Evolutionary conservation across 2,113 vertebrate species (phyloP).

Genomic region (Cisticola juncidis): DNA sequence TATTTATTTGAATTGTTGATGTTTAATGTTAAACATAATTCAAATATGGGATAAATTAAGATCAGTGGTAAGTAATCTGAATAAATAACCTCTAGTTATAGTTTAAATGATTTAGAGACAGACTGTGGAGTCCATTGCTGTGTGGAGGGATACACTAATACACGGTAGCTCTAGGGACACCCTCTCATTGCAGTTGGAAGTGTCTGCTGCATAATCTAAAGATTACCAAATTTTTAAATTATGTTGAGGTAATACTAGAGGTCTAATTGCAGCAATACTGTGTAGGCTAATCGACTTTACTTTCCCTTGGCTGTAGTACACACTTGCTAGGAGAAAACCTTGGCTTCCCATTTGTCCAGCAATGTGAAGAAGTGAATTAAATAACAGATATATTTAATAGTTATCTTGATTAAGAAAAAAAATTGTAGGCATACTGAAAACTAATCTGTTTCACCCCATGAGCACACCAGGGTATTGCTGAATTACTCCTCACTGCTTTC

Average conservation of each 20-base stretch:
- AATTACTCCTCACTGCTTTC: not conserved
- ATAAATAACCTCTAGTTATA: constrained; percentile 8
- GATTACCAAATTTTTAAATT: not conserved
- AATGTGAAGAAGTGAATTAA: not conserved
- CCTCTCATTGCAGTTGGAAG: not conserved
- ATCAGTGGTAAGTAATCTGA: not conserved
- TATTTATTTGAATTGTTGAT: not conserved
- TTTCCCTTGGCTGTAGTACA: not conserved
- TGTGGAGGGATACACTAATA: not conserved
- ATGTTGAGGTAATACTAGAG: not conserved
- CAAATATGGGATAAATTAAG: not conserved
- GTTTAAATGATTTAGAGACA: not conserved
- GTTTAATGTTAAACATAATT: constrained; percentile 15
- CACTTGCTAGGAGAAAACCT: not conserved
- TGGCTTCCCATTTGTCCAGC: not conserved
- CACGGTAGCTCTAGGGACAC: not conserved
- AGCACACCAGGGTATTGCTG: not conserved
- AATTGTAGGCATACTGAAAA: not conserved
- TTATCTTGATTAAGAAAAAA: not conserved
- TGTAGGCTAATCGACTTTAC: not conserved
- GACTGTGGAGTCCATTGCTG: not conserved
- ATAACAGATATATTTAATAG: not conserved
- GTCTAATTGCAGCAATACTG: not conserved
- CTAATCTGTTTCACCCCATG: not conserved
- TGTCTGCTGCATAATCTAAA: not conserved